phyloP scores from a whole-genome alignment of 2,797 vertebrate genomes.

The Acrossocheilus wenchowensis region DNA sequence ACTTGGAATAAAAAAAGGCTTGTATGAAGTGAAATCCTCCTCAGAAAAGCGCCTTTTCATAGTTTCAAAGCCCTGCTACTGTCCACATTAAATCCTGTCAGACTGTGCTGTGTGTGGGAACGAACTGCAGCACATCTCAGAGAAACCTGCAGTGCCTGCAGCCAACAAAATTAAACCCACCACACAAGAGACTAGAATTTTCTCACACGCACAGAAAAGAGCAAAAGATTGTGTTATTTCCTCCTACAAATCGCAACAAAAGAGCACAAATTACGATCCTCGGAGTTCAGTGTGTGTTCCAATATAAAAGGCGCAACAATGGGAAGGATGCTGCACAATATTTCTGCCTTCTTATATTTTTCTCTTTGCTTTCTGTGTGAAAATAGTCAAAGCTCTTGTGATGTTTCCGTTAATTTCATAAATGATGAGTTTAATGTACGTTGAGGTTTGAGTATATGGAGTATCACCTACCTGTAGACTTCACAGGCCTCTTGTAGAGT shows the following conservation, averaged over 20 bases:
- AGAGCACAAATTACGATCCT: neutral
- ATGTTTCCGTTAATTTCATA: neutral
- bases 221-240: conserved; percentile 28
- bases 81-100: conserved; percentile 52
- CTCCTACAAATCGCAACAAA: conserved; percentile 37
- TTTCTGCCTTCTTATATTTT: neutral
- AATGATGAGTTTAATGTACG: neutral
- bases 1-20: conserved; percentile 33
- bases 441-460: neutral
- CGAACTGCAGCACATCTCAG: conserved; percentile 39
- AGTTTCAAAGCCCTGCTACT: conserved; percentile 39
- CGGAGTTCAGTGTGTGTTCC: neutral
- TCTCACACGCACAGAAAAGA: conserved; percentile 21
- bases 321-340: neutral
- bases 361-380: neutral
- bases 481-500: conserved; percentile 15
- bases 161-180: conserved; percentile 57
- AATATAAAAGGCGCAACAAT: neutral
- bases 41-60: conserved; percentile 32
- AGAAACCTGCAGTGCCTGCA: conserved; percentile 43
- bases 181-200: conserved; percentile 48
- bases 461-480: conserved; percentile 27
- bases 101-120: conserved; percentile 41
- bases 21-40: conserved; percentile 21
- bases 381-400: neutral